Base-by-base conservation (phyloP, 1,140 invertebrate genomes). In the Cydia strobilella region DNA sequence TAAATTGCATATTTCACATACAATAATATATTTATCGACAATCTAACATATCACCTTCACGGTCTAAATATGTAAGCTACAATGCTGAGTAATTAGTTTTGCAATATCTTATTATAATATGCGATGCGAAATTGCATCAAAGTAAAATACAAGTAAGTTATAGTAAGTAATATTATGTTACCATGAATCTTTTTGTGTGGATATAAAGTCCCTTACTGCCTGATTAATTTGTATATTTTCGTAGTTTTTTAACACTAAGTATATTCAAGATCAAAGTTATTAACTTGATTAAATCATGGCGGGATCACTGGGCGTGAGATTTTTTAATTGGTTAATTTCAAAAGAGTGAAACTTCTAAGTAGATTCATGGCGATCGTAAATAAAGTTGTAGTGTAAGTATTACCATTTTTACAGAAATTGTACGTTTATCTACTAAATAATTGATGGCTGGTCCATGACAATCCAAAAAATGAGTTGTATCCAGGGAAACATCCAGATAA, bases 241-340 rank as follows among this genome's bases (percentile, higher is more conserved):
- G 9, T 59, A 59, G 54, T 59, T 20, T 10, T 20, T 23, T 59
- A 59, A 59, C 18, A 23, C 7, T n/a, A 5, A 6, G 18, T 23
- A 10, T 6, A n/a, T 23, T 5, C 20, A 59, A 59, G 54, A 12
- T 59, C 18, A 59, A 23, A 59, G 54, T 23, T 59, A 59, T 59
- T 20, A 59, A 59, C 54, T 59, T 59, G 54, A 59, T 59, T 59
- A 59, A n/a, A 59, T 59, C 54, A 59, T 23, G 20, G 12, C 6
- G 54, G 18, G 54, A 54, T 23, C 18, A 59, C 20, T 23, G 54
- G 54, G 54, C 54, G 54, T 59, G 54, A 59, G 18, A 59, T 23
- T n/a, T 59, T 23, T 59, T 59, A 59, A 59, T 59, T 59, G 20
- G 20, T 59, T n/a, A 59, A 23, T 59, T 59, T n/a, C 13, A 1